Evolutionary conservation across 2,113 vertebrate species (phyloP).

Genomic region (Peromyscus maniculatus): DNA sequence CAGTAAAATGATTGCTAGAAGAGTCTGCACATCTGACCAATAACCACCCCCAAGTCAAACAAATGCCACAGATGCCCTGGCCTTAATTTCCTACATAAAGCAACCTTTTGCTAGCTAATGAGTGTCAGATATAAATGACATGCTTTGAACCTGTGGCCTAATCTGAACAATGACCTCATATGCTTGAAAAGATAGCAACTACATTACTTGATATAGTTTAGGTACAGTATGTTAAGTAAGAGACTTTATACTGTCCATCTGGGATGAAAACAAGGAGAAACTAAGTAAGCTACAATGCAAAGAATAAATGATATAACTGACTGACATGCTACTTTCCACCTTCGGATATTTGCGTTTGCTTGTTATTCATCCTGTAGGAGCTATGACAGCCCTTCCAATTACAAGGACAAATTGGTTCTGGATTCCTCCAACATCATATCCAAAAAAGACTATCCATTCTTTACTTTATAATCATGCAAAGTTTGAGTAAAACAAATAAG

Average conservation of each 20-base stretch:
- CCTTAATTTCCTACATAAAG: slow-evolving; percentile 80
- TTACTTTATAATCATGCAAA: not conserved
- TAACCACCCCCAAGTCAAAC: slow-evolving; percentile 71
- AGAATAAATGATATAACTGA: not conserved
- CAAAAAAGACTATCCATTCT: not conserved
- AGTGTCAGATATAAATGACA: slow-evolving; percentile 63
- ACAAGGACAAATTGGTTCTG: not conserved
- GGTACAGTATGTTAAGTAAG: slow-evolving; percentile 60
- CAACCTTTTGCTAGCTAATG: slow-evolving; percentile 67
- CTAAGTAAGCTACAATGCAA: not conserved
- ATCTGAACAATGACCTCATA: slow-evolving; percentile 51
- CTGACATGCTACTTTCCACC: not conserved
- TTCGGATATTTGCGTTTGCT: not conserved
- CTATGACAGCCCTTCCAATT: not conserved
- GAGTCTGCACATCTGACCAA: slow-evolving; percentile 70
- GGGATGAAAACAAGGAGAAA: slow-evolving; percentile 23
- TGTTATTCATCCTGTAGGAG: not conserved
- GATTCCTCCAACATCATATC: not conserved
- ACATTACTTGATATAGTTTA: slow-evolving; percentile 39
- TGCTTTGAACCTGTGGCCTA: slow-evolving; percentile 32
- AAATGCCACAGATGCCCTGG: slow-evolving; percentile 65
- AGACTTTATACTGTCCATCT: not conserved
- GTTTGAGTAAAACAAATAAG: not conserved
- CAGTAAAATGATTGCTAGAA: slow-evolving; percentile 64
- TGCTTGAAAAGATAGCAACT: slow-evolving; percentile 64